Evolutionary conservation across 2,888 invertebrate species (phyloP).

Genomic region (Pilophorus perplexus): DNA sequence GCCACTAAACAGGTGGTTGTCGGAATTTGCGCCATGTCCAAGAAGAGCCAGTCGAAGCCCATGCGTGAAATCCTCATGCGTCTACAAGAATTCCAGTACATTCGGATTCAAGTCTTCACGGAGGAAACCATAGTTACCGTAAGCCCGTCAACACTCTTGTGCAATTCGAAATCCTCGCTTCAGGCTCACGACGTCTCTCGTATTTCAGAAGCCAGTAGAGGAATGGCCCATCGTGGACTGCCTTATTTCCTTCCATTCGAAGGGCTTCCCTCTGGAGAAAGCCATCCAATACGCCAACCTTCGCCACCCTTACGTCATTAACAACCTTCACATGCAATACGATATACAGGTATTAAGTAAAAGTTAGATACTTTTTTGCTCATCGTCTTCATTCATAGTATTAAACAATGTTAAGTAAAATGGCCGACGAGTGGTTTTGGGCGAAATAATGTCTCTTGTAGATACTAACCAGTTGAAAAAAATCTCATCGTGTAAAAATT

Average conservation of each 20-base stretch:
- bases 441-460: neutral
- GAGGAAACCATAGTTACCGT: constrained; percentile 83
- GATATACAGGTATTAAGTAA: constrained; percentile 74
- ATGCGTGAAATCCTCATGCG: constrained; percentile 98
- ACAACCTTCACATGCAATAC: constrained; percentile 98
- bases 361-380: constrained; percentile 42
- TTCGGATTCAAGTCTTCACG: constrained; percentile 90
- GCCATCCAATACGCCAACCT: constrained; percentile 94
- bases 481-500: too few species aligned
- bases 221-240: constrained; percentile 98
- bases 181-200: too few species aligned
- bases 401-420: neutral
- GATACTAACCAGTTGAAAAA: too few species aligned
- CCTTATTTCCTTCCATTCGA: constrained; percentile 95
- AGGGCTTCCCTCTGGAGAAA: constrained; percentile 97
- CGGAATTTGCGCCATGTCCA: constrained; percentile 99
- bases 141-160: constrained; percentile 1
- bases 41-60: constrained; percentile 98
- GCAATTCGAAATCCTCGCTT: neutral
- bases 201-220: constrained; percentile 81
- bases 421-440: neutral
- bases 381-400: constrained; percentile 6
- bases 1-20: constrained; percentile 82
- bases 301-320: constrained; percentile 93
- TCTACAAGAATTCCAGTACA: constrained; percentile 93